These are phyloP conservation scores for Plagodis dolabraria DNA, from an alignment of 2,888 invertebrate species.

Conservation along the genomic window DNA sequence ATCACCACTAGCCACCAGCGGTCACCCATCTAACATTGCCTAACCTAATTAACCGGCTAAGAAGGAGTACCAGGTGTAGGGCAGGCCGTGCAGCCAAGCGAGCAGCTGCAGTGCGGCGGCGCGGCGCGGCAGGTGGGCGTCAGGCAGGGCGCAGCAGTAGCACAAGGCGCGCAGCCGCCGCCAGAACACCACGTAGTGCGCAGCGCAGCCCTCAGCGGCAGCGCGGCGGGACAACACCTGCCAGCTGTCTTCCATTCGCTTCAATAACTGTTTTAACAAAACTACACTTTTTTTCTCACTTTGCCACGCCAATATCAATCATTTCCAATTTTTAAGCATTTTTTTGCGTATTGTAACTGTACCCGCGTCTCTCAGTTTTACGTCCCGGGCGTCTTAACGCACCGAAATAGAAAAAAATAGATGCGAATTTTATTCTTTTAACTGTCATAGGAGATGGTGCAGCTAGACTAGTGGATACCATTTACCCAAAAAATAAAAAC, in stretches of 20 bases:
- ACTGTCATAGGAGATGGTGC: too few species aligned
- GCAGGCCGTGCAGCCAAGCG: background rate
- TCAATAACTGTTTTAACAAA: conserved; percentile 57
- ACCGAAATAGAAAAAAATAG: too few species aligned
- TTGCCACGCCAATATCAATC: too few species aligned
- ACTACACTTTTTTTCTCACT: background rate
- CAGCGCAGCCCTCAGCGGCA: conserved; percentile 16
- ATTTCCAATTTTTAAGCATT: too few species aligned
- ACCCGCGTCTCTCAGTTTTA: too few species aligned
- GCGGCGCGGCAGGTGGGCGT: conserved; percentile 17
- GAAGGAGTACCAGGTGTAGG: background rate
- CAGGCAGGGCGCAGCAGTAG: background rate
- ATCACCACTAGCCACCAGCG: too few species aligned
- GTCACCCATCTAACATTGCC: too few species aligned
- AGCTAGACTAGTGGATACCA: too few species aligned
- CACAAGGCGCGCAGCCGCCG: conserved; percentile 63
- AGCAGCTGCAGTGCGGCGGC: conserved; percentile 18
- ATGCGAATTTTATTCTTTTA: too few species aligned
- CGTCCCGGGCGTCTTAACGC: too few species aligned
- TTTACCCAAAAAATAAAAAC: too few species aligned
- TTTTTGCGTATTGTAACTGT: background rate
- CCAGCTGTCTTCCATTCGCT: conserved; percentile 67
- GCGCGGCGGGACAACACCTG: conserved; percentile 52
- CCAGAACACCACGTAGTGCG: conserved; percentile 74
- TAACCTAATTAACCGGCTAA: too few species aligned